Evolutionary conservation across 1,140 invertebrate genomes (phyloP).

Genomic region (Drosophila guanche): DNA sequence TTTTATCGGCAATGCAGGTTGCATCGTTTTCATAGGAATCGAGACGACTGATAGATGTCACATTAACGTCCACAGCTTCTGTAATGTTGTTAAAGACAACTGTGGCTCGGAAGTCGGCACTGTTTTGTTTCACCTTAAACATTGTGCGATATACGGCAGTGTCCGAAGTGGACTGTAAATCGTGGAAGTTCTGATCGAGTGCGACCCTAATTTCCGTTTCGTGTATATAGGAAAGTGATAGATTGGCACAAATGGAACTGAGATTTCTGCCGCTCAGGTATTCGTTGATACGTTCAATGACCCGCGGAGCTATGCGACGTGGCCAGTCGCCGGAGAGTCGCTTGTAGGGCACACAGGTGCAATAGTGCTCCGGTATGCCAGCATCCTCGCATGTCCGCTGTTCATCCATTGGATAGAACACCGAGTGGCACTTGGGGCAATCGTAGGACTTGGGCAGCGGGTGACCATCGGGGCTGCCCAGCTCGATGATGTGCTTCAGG

Average conservation of each 20-base stretch:
- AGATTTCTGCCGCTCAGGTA: conserved; percentile 54
- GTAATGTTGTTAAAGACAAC: conserved; percentile 79
- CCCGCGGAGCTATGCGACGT: conserved; percentile 31
- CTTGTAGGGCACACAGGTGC: conserved; percentile 87
- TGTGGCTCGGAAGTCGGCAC: conserved; percentile 86
- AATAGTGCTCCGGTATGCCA: conserved; percentile 90
- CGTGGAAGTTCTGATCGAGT: conserved; percentile 26
- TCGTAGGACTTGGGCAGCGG: conserved; percentile 34
- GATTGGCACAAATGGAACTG: conserved; percentile 39
- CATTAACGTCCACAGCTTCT: conserved; percentile 49
- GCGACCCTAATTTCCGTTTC: conserved; percentile 44
- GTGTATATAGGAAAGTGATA: conserved; percentile 51
- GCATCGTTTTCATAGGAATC: conserved; percentile 85
- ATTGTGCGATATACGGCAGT: conserved; percentile 49
- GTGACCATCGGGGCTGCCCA: conserved; percentile 38
- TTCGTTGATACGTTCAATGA: conserved; percentile 84
- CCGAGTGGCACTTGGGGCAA: conserved; percentile 87
- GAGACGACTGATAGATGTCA: conserved; percentile 86
- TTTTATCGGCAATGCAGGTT: conserved; percentile 84
- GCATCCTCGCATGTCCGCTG: conserved; percentile 89
- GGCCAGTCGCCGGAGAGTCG: conserved; percentile 67
- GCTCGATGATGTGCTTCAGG: conserved; percentile 83
- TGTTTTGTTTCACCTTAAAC: conserved; percentile 77
- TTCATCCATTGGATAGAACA: conserved; percentile 87
- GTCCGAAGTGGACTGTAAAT: conserved; percentile 10